Conservation (phyloP, 1,140 invertebrate genomes). For the Homarus americanus region DNA sequence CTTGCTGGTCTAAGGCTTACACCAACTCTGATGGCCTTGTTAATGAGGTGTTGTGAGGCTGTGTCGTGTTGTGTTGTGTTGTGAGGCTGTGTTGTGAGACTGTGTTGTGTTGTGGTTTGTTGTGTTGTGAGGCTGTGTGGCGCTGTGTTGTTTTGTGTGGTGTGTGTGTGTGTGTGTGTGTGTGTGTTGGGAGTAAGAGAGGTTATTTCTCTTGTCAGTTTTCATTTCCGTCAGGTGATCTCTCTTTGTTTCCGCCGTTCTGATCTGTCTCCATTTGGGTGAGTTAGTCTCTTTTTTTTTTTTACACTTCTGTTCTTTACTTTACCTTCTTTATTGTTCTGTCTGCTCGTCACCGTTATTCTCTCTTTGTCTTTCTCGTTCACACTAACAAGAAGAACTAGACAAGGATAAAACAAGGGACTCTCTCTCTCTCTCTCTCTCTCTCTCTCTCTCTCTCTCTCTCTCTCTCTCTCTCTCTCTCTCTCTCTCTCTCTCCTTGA, state of each 20-base stretch:
- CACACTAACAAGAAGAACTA: no score
- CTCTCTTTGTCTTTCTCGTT: no score
- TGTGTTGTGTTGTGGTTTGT: background rate
- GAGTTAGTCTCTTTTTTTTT: background rate
- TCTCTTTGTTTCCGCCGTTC: background rate
- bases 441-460: conserved; percentile 32
- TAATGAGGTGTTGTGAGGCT: background rate
- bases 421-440: background rate
- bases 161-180: background rate
- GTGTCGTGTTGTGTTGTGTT: no score
- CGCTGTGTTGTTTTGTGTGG: background rate
- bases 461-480: conserved; percentile 43
- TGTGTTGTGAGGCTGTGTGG: background rate
- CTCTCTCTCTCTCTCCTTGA: conserved; percentile 38
- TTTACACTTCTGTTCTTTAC: no score
- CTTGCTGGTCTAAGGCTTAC: background rate
- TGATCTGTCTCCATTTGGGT: background rate
- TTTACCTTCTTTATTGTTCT: no score
- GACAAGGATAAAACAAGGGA: no score
- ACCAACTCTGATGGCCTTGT: no score
- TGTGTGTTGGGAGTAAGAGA: background rate
- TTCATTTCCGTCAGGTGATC: background rate
- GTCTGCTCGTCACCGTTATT: no score
- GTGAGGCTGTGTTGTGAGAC: background rate
- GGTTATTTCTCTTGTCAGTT: background rate